Conservation (phyloP, 2,888 invertebrate species). For the Chrysolina oricalcia region DNA sequence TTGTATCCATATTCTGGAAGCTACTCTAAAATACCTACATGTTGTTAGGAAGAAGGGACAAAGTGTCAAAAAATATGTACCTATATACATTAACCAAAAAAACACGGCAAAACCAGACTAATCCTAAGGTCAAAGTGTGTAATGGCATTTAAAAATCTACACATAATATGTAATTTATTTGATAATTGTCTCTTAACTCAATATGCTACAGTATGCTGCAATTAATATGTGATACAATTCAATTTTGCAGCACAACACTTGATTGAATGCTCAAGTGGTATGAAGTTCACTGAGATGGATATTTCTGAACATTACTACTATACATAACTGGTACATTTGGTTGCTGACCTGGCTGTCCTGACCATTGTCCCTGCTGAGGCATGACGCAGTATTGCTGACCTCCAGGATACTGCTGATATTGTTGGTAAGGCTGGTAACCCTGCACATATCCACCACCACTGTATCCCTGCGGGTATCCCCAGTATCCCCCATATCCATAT, state of each 20-base stretch:
- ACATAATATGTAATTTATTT: constrained; percentile 49
- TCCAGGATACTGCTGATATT: constrained; percentile 75
- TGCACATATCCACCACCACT: constrained; percentile 76
- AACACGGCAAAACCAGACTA: constrained; percentile 42
- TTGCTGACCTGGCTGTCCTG: constrained; percentile 69
- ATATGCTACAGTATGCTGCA: constrained; percentile 32
- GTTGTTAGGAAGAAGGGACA: constrained; percentile 14
- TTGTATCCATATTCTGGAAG: constrained; percentile 3
- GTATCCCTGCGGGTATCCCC: constrained; percentile 82
- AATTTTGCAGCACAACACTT: constrained; percentile 44
- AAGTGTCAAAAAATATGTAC: constrained; percentile 34
- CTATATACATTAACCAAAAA: constrained; percentile 48
- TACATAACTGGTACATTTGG: constrained; percentile 80
- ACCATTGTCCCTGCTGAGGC: constrained; percentile 71
- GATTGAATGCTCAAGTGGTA: constrained; percentile 32
- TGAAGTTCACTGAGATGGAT: constrained; percentile 85
- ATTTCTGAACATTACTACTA: constrained; percentile 84
- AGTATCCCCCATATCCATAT: constrained; percentile 92
- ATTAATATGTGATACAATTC: constrained; percentile 35
- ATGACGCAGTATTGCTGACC: constrained; percentile 68
- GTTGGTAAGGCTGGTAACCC: constrained; percentile 70
- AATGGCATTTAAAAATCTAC: constrained; percentile 45
- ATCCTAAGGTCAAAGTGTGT: constrained; percentile 47
- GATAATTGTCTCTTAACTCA: constrained; percentile 51
- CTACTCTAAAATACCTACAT: background rate